These are phyloP conservation scores for Mythimna albipuncta DNA, from an alignment of 2,888 invertebrate species.

Conservation along the genomic window DNA sequence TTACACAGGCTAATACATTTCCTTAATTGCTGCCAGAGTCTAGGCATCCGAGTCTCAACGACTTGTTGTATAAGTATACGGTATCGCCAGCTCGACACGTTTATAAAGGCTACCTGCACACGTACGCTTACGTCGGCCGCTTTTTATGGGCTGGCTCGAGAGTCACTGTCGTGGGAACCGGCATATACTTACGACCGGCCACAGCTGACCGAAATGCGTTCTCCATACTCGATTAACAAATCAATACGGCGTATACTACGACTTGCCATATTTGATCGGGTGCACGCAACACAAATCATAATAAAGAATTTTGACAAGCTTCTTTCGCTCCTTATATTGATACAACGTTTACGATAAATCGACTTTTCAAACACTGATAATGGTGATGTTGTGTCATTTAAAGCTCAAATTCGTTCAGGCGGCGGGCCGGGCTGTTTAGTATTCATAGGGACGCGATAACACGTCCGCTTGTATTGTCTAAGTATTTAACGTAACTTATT, in stretches of 20 bases:
- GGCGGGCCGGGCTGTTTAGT: conserved; percentile 74
- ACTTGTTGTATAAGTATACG: conserved; percentile 76
- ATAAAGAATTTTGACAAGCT: conserved; percentile 76
- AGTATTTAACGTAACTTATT: conserved; percentile 77
- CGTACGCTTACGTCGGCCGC: conserved; percentile 87
- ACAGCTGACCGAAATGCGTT: conserved; percentile 91
- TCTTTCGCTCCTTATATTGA: conserved; percentile 77
- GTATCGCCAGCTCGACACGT: conserved; percentile 79
- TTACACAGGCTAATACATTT: conserved; percentile 68
- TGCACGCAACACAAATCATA: conserved; percentile 76
- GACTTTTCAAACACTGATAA: conserved; percentile 56
- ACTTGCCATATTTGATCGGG: conserved; percentile 82
- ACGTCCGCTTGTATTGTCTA: conserved; percentile 81
- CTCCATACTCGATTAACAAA: conserved; percentile 90
- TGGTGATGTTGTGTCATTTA: conserved; percentile 61
- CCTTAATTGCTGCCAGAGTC: conserved; percentile 74
- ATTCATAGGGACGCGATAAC: conserved; percentile 79
- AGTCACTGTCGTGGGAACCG: conserved; percentile 90
- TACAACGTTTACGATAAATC: conserved; percentile 66
- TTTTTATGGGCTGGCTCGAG: conserved; percentile 88
- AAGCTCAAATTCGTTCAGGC: conserved; percentile 74
- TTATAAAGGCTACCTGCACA: conserved; percentile 87
- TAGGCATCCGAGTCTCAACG: conserved; percentile 67
- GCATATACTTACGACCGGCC: conserved; percentile 87
- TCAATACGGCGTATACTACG: conserved; percentile 85